Conservation (phyloP, 53 echinoderm and acorn worm genomes). For the Crossaster papposus region DNA sequence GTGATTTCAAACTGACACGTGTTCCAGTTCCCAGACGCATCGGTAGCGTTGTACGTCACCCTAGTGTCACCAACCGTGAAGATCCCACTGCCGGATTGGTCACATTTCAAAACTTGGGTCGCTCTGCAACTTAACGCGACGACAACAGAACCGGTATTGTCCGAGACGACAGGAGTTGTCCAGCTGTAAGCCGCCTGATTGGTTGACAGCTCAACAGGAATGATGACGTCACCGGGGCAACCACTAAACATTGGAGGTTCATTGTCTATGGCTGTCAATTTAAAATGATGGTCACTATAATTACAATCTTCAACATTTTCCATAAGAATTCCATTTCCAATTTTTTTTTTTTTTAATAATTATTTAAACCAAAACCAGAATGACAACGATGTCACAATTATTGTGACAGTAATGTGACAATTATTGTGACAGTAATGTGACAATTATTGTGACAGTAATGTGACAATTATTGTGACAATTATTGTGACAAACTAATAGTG, state of each 20-base stretch:
- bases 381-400: too few relatives aligned
- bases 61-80: neutral
- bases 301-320: too few relatives aligned
- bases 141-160: neutral
- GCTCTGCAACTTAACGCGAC: neutral
- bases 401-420: too few relatives aligned
- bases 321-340: too few relatives aligned
- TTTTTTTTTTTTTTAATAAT: too few relatives aligned
- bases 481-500: too few relatives aligned
- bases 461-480: too few relatives aligned
- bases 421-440: too few relatives aligned
- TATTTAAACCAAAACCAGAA: too few relatives aligned
- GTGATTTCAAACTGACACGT: neutral
- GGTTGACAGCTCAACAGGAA: neutral
- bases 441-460: too few relatives aligned
- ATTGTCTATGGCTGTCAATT: neutral
- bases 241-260: neutral
- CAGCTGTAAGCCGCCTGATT: neutral
- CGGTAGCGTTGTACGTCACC: constrained; percentile 47
- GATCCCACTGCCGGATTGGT: neutral
- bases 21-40: constrained; percentile 34
- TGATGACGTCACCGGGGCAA: constrained; percentile 2
- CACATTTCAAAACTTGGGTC: neutral
- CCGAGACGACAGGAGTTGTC: neutral
- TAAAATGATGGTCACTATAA: too few relatives aligned